Evolutionary conservation across 37 sponge, comb jelly and placozoan species (phyloP).

Genomic region (Diacarnus erythraeanus): DNA sequence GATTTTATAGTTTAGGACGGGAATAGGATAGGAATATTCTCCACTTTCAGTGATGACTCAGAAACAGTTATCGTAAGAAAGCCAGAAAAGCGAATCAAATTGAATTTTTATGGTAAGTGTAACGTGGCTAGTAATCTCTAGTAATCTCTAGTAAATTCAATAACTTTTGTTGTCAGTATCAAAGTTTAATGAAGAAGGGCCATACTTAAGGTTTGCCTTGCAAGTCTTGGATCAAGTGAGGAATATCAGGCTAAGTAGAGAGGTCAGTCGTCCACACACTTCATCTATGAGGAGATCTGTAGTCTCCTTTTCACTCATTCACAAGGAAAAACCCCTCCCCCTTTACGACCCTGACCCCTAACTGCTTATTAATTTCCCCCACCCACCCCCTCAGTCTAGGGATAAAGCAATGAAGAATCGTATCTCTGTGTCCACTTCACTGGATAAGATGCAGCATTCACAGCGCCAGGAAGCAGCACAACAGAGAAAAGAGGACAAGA

Average conservation of each 20-base stretch:
- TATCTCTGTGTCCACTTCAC: conserved; percentile 28
- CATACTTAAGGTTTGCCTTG: conserved; percentile 43
- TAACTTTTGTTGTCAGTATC: neutral
- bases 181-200: conserved; percentile 7
- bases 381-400: conserved; percentile 46
- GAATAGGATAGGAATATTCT: neutral
- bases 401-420: conserved; percentile 69
- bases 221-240: conserved; percentile 53
- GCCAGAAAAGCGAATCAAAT: conserved; percentile 32
- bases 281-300: no score
- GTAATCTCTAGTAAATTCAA: neutral
- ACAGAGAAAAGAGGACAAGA: conserved; percentile 71
- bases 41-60: conserved; percentile 46
- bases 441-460: conserved; percentile 61
- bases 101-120: conserved; percentile 59
- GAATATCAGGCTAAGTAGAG: conserved; percentile 51
- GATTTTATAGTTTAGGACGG: no score
- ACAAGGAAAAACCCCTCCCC: neutral
- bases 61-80: conserved; percentile 43
- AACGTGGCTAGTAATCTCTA: no score
- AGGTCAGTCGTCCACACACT: conserved; percentile 25
- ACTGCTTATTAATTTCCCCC: neutral
- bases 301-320: no score
- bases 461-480: conserved; percentile 91
- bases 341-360: neutral